Percentiles rank a stretch among this genome's conserved stretches.
phyloP scores from a whole-genome alignment of 35 echinoderm and acorn worm species.

The Lytechinus variegatus region DNA sequence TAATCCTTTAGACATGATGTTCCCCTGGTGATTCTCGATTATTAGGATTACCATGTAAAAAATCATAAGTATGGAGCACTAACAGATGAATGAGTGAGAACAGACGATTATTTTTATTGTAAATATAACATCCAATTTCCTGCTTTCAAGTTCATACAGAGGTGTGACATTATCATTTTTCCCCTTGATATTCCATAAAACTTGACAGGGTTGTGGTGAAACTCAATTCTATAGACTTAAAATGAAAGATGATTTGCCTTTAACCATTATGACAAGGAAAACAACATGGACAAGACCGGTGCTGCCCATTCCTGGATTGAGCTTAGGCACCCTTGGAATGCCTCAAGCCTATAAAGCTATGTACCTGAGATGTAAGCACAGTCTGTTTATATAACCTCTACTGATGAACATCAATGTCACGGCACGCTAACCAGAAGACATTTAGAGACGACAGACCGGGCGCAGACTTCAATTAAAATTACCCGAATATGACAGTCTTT shows the following conservation, averaged over 20 bases:
- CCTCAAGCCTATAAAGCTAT: neutral
- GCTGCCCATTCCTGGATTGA: neutral
- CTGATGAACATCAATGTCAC: conserved; percentile 10
- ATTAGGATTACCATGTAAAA: too few relatives aligned
- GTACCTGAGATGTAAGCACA: neutral
- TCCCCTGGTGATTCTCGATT: too few relatives aligned
- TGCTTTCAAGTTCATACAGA: too few relatives aligned
- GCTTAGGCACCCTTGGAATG: neutral
- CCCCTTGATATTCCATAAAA: too few relatives aligned
- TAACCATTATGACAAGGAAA: neutral
- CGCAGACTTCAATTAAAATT: neutral
- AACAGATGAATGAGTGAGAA: too few relatives aligned
- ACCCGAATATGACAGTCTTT: neutral
- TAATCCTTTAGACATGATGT: too few relatives aligned
- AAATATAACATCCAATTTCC: too few relatives aligned
- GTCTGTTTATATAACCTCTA: conserved; percentile 1
- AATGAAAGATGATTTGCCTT: neutral
- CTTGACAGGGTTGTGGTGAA: neutral
- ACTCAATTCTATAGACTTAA: neutral
- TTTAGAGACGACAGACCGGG: neutral
- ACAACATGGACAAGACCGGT: neutral
- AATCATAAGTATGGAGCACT: too few relatives aligned
- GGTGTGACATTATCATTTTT: too few relatives aligned
- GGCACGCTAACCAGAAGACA: neutral
- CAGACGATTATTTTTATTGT: too few relatives aligned